Conservation (phyloP, 2,888 invertebrate species). For the Keiferia lycopersicella region DNA sequence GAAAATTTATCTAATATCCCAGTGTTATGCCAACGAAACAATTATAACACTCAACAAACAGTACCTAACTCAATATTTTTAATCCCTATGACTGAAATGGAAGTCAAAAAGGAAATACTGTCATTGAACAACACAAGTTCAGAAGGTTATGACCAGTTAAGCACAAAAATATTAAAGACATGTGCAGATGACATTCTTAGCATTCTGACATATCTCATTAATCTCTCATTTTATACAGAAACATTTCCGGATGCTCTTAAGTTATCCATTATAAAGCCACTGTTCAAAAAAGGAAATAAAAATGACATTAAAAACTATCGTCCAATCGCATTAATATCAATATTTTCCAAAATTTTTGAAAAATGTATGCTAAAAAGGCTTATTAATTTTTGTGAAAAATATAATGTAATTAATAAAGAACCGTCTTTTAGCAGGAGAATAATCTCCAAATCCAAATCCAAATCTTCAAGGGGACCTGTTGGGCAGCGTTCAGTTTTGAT, state of each 20-base stretch:
- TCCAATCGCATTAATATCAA: too few relatives aligned
- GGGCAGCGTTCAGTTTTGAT: too few relatives aligned
- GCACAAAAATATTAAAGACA: background rate
- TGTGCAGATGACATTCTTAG: background rate
- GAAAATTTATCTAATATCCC: background rate
- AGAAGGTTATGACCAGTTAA: background rate
- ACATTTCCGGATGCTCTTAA: background rate
- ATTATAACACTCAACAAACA: background rate
- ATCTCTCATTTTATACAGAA: background rate
- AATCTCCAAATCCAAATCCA: too few relatives aligned
- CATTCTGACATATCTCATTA: constrained; percentile 2
- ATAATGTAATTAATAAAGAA: background rate
- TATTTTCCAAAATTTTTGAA: background rate
- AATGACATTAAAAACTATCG: too few relatives aligned
- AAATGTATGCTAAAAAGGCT: background rate
- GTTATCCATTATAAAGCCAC: background rate
- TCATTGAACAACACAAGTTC: background rate
- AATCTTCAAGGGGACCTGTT: too few relatives aligned
- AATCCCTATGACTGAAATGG: constrained; percentile 4
- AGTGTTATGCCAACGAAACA: background rate
- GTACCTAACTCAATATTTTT: background rate
- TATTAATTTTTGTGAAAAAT: background rate
- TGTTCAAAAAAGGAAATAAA: background rate
- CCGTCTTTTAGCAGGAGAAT: too few relatives aligned
- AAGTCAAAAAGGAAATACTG: background rate